phyloP scores from a whole-genome alignment of 2,888 invertebrate genomes.

The Mellilla xanthometata region DNA sequence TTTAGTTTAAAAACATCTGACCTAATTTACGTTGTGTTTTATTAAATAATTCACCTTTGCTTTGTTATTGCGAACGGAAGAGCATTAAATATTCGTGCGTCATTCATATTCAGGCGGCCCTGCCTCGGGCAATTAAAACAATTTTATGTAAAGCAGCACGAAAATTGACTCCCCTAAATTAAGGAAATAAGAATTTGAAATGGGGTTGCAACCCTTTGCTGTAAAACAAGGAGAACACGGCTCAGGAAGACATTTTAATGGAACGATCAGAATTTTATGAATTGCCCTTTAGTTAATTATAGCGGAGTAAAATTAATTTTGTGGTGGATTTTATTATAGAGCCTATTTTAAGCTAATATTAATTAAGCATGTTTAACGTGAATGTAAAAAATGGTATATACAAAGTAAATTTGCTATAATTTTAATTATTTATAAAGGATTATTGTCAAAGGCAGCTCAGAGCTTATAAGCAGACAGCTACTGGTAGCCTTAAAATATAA shows the following conservation, averaged over 20 bases:
- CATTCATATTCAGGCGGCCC: slow-evolving; percentile 21
- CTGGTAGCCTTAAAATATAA: too few species aligned
- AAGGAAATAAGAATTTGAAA: slow-evolving; percentile 22
- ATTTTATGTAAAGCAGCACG: slow-evolving; percentile 27
- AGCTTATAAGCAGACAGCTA: too few species aligned
- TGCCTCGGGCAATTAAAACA: slow-evolving; percentile 29
- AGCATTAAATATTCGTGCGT: slow-evolving; percentile 20
- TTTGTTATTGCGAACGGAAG: slow-evolving; percentile 16
- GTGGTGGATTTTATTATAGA: too few species aligned
- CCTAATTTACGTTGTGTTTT: slow-evolving; percentile 7
- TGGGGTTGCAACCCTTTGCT: slow-evolving; percentile 15
- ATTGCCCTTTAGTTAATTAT: too few species aligned
- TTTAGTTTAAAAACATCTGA: neutral
- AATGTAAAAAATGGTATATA: too few species aligned
- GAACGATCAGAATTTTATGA: neutral
- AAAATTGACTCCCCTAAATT: slow-evolving; percentile 16
- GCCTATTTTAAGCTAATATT: too few species aligned
- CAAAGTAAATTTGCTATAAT: too few species aligned
- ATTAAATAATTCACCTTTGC: slow-evolving; percentile 16
- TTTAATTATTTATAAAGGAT: too few species aligned
- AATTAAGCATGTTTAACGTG: neutral
- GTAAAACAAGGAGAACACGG: slow-evolving; percentile 12
- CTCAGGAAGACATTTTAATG: slow-evolving; percentile 5
- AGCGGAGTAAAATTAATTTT: too few species aligned
- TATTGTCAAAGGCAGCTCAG: too few species aligned